Conservation (phyloP, 1,140 invertebrate genomes). For the Panagrolaimus sp. region DNA sequence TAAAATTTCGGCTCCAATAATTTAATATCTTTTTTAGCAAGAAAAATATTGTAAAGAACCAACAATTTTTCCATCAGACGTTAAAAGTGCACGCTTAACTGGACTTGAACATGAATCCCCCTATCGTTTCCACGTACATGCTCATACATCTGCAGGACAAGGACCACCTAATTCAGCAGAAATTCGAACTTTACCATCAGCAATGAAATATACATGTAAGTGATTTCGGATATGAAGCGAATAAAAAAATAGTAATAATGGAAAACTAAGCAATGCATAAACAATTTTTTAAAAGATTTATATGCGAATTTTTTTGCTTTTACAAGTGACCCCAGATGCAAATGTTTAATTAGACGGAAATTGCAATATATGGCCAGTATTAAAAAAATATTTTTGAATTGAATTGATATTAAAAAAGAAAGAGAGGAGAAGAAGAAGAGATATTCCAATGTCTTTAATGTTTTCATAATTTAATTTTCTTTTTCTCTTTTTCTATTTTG, state of each 20-base stretch:
- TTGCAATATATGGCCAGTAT: no score
- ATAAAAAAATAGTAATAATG: background rate
- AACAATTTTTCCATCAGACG: background rate
- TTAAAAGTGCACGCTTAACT: constrained; percentile 19
- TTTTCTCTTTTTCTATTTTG: no score
- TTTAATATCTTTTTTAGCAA: background rate
- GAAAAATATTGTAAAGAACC: constrained; percentile 13
- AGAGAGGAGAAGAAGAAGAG: no score
- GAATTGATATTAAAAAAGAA: no score
- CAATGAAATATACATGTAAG: constrained; percentile 41
- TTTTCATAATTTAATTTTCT: no score
- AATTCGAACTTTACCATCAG: constrained; percentile 50
- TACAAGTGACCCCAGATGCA: no score
- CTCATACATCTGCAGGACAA: constrained; percentile 46
- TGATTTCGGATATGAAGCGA: constrained; percentile 10
- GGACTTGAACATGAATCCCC: constrained; percentile 48
- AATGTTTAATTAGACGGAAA: no score
- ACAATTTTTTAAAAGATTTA: no score
- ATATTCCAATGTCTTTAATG: no score
- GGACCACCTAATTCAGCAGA: constrained; percentile 56
- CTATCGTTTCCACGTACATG: constrained; percentile 53
- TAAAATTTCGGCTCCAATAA: background rate
- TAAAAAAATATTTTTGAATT: no score
- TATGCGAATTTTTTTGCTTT: no score
- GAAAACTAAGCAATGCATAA: no score